Evolutionary conservation across 2,797 vertebrate species (phyloP), one percentile per base, ranked within the genome.

Genomic region (Chanos chanos): DNA sequence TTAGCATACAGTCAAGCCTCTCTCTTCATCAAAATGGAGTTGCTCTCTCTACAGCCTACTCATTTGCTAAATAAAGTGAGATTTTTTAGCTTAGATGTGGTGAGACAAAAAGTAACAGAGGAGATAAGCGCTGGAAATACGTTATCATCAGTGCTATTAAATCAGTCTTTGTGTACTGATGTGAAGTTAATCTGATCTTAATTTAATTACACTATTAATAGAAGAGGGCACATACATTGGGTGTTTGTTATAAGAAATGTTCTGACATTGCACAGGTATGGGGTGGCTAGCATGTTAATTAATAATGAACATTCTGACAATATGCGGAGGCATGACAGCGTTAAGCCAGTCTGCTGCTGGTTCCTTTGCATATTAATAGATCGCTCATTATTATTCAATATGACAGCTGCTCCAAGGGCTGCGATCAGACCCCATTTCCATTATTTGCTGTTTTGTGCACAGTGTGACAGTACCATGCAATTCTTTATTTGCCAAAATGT

Each of bases 351-450:
- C 86, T 85, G 86, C 89, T 88, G 86, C 87, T 87, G 89, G 85
- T 90, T 91, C 85, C 87, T 89, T 90, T 92, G 89, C 89, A 92
- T 92, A 91, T 92, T 92, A 92, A 92, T 92, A 92, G 89, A 92
- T 88, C 86, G 86, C 90, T 92, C 90, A 92, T 91, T 92, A 91
- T 92, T 91, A 91, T 91, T 92, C 92, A 90, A 92, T 92, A 89
- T 92, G 90, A 92, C 90, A 92, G 89, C 89, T 90, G 90, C 90
- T 92, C 87, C 84, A 81, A 90, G 89, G 90, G 89, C 89, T 87
- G 88, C 83, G 87, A 85, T 90, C 89, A 88, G 88, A 90, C 89
- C 89, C 86, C 80, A 79, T 89, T 84, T 88, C 86, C 82, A 86
- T 90, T 91, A 91, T 90, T 90, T 89, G 87, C 87, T 88, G 85